Base-by-base conservation (phyloP, 53 echinoderm and acorn worm genomes). In the Hippasteria phrygiana region DNA sequence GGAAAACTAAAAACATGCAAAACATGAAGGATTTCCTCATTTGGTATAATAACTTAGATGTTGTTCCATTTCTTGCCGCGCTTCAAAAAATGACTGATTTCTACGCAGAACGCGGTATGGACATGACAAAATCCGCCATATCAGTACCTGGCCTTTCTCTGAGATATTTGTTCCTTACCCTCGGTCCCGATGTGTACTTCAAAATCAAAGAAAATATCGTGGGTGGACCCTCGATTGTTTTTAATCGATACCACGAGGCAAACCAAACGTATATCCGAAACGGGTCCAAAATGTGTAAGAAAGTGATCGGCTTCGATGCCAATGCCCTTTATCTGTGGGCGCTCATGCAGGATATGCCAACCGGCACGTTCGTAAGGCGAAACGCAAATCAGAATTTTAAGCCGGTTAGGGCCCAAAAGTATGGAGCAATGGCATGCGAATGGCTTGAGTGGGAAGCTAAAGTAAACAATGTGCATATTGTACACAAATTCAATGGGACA, bases 321-420 rank as follows among this genome's bases (percentile, higher is more conserved):
- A 93, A 93, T 20, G 93, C 93, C 12, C 40, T 93, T 0, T 93
- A 93, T 53, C 80, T 93, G 1, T 93, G 94, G 94, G 83, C 94
- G 1, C 62, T 90, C 26, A 93, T 93, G 93, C 90, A 93, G 74
- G 32, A 55, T 17, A 88, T 93, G 93, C 91, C 93, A 2, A 88
- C 84, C 0, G 88, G 91, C 0, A 65, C 74, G 0, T 93, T 82
- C 64, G 8, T 88, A 11, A 37, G 88, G 26, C 63, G 93, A 26
- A 77, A 47, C 4, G 66, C 62, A 5, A 73, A 80, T 1, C 55
- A 74, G 1, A 28, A 79, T 43, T 93, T 93, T 28, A 80, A 74
- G 26, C 81, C 78, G 0, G 59, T 71, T 0, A 31, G 17, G 46
- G 29, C 48, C 4, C 79, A 90, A 5, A 76, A 50, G n/a, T 35